These are phyloP conservation scores for Acheta domesticus DNA, from an alignment of 2,888 invertebrate species.

Conservation along the genomic window DNA sequence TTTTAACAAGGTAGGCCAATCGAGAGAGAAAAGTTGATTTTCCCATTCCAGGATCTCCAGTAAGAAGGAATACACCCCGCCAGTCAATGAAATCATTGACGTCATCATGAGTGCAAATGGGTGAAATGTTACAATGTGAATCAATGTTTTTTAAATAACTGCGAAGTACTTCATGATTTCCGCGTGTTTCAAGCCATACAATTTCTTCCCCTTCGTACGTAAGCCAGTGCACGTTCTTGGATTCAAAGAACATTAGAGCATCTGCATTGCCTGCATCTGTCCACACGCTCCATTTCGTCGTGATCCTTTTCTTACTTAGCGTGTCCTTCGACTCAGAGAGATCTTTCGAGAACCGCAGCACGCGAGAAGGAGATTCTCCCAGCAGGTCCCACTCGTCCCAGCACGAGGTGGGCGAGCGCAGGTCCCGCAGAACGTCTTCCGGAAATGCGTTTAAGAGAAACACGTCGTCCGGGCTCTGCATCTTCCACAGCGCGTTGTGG, in stretches of 20 bases:
- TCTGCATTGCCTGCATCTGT: neutral
- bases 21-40: neutral
- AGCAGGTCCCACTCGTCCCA: neutral
- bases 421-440: neutral
- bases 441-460: neutral
- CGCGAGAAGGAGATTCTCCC: neutral
- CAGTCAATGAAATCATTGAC: neutral
- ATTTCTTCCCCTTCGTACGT: neutral
- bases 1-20: neutral
- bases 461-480: neutral
- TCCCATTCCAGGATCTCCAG: neutral
- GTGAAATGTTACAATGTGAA: neutral
- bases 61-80: neutral
- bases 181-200: neutral
- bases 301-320: neutral
- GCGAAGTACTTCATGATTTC: neutral
- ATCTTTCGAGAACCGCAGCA: neutral
- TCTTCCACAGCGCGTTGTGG: neutral
- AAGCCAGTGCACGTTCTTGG: neutral
- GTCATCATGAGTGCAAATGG: neutral
- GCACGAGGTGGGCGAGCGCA: neutral
- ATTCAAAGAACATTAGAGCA: neutral
- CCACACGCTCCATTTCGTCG: neutral
- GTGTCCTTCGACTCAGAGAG: neutral
- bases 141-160: neutral